phyloP scores from a whole-genome alignment of 2,888 invertebrate species.

The Drosophila percnosoma region DNA sequence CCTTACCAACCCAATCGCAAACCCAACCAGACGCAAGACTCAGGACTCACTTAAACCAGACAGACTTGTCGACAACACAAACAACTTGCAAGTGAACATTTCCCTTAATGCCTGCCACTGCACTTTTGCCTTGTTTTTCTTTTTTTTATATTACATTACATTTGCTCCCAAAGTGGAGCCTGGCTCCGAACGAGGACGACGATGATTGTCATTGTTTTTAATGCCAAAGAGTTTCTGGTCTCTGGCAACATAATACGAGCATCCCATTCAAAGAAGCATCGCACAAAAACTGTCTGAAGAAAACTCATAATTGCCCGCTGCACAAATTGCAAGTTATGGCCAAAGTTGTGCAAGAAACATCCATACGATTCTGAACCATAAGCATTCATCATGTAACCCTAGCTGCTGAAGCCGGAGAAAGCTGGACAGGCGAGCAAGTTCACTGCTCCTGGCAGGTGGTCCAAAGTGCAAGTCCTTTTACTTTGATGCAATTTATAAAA shows the following conservation, averaged over 20 bases:
- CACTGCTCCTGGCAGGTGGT: slow-evolving; percentile 45
- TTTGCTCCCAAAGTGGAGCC: slow-evolving; percentile 62
- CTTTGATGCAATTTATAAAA: slow-evolving; percentile 40
- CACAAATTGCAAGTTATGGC: slow-evolving; percentile 79
- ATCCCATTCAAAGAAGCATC: slow-evolving; percentile 35
- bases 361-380: slow-evolving; percentile 42
- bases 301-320: slow-evolving; percentile 74
- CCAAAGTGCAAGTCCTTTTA: slow-evolving; percentile 34
- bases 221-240: slow-evolving; percentile 59
- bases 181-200: slow-evolving; percentile 32
- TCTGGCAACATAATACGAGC: slow-evolving; percentile 56
- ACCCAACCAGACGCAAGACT: slow-evolving; percentile 6
- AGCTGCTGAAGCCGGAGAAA: slow-evolving; percentile 5
- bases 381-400: slow-evolving; percentile 60
- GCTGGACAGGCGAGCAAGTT: slow-evolving; percentile 37
- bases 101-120: slow-evolving; percentile 74
- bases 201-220: slow-evolving; percentile 66
- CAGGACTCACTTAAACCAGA: slow-evolving; percentile 32
- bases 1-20: neutral
- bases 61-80: slow-evolving; percentile 65
- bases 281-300: slow-evolving; percentile 61
- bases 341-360: slow-evolving; percentile 54
- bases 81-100: slow-evolving; percentile 80
- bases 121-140: slow-evolving; percentile 48
- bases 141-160: slow-evolving; percentile 75